Evolutionary conservation across 2,113 vertebrate species (phyloP).

Genomic region (Carassius gibelio): DNA sequence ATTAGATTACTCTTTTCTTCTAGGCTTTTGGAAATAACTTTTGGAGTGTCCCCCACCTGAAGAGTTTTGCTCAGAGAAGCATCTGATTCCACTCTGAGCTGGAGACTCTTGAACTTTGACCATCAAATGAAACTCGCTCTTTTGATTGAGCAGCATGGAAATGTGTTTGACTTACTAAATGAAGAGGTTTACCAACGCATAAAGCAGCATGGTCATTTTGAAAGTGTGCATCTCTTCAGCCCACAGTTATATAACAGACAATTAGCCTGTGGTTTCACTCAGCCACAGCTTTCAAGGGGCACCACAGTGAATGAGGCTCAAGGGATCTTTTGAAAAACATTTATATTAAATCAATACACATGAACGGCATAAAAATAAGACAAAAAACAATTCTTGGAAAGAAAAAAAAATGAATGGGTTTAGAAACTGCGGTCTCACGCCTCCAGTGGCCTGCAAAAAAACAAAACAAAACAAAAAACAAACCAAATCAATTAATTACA

Average conservation of each 20-base stretch:
- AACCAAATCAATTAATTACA: too few relatives aligned
- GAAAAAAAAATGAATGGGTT: neutral
- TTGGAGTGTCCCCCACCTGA: conserved; percentile 8
- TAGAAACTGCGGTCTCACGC: neutral
- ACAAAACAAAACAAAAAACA: neutral
- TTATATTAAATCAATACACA: neutral
- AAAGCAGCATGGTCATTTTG: conserved; percentile 6
- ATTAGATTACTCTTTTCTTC: neutral
- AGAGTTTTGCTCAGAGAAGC: conserved; percentile 7
- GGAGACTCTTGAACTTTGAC: conserved; percentile 26
- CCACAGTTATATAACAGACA: conserved; percentile 48
- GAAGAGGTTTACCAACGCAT: conserved; percentile 22
- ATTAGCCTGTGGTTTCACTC: conserved; percentile 33
- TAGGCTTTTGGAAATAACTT: conserved; percentile 16
- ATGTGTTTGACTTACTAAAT: conserved; percentile 42
- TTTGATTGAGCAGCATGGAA: conserved; percentile 18
- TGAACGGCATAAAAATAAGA: neutral
- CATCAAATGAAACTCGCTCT: neutral
- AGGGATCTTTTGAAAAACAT: neutral
- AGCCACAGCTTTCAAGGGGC: conserved; percentile 39
- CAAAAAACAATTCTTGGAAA: neutral
- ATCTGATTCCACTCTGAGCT: conserved; percentile 36
- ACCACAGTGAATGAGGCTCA: neutral
- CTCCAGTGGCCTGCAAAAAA: neutral
- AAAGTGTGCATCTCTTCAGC: conserved; percentile 39